Evolutionary conservation across 2,113 vertebrate species (phyloP).

Genomic region (Platysteira castanea): DNA sequence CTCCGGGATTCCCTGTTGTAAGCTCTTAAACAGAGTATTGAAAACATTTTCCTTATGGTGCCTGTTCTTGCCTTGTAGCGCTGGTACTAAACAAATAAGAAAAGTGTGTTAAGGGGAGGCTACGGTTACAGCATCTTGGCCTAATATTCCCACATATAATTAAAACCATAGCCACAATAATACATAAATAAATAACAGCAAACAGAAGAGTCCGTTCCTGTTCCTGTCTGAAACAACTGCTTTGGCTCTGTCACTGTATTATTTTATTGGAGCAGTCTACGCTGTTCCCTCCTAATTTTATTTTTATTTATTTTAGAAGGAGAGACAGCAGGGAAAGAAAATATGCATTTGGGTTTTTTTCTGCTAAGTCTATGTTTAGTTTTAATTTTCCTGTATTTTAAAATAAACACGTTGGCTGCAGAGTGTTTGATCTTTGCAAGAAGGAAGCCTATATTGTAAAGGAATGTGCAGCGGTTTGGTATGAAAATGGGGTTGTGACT

Average conservation of each 20-base stretch:
- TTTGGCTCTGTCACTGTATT: neutral
- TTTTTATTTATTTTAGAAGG: conserved; percentile 17
- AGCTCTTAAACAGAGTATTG: conserved; percentile 15
- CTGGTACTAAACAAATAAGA: conserved; percentile 20
- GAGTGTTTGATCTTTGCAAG: conserved; percentile 74
- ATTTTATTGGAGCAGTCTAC: conserved; percentile 38
- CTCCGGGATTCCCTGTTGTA: conserved; percentile 17
- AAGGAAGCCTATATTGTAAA: conserved; percentile 76
- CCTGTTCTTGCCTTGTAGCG: conserved; percentile 9
- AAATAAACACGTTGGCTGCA: conserved; percentile 68
- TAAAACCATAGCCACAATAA: conserved; percentile 49
- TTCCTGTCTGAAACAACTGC: conserved; percentile 1
- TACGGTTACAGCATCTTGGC: conserved; percentile 32
- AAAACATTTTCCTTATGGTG: conserved; percentile 27
- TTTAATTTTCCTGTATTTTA: conserved; percentile 76
- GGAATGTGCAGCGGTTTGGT: conserved; percentile 70
- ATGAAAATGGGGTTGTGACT: conserved; percentile 75
- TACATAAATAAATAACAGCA: conserved; percentile 36
- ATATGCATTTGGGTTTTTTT: conserved; percentile 26
- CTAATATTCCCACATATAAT: conserved; percentile 45
- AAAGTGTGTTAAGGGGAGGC: conserved; percentile 22
- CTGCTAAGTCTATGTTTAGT: conserved; percentile 63
- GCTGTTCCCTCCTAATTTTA: conserved; percentile 16
- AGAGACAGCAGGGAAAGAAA: conserved; percentile 33
- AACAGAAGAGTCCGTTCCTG: conserved; percentile 34